phyloP scores from a whole-genome alignment of 2,797 vertebrate species.

The Urophycis tenuis region DNA sequence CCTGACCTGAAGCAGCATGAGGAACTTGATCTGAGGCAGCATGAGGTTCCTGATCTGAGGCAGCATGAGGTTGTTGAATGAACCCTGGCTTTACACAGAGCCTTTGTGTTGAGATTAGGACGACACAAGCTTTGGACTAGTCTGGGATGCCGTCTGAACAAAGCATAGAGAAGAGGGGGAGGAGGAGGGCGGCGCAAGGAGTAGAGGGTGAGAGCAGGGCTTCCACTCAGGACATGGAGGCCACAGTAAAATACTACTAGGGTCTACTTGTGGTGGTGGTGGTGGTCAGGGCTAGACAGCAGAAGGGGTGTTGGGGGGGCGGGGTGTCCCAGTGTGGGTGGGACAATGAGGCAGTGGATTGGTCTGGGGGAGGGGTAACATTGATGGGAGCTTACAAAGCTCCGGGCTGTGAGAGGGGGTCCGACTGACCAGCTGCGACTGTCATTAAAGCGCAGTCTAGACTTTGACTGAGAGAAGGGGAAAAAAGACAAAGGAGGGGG shows the following conservation, averaged over 20 bases:
- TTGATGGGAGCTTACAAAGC: slow-evolving; percentile 25
- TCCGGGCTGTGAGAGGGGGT: slow-evolving; percentile 55
- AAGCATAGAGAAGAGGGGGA: slow-evolving; percentile 58
- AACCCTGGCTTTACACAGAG: slow-evolving; percentile 72
- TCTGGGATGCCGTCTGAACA: slow-evolving; percentile 59
- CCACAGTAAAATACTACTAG: not conserved
- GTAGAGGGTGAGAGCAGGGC: slow-evolving; percentile 33
- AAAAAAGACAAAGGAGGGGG: slow-evolving; percentile 21
- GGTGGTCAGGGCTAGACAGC: slow-evolving; percentile 53
- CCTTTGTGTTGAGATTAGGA: slow-evolving; percentile 77
- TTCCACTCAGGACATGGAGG: not conserved
- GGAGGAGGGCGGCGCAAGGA: slow-evolving; percentile 31
- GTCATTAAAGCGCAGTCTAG: slow-evolving; percentile 76
- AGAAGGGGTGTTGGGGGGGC: slow-evolving; percentile 7
- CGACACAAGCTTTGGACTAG: slow-evolving; percentile 71
- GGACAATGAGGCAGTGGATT: slow-evolving; percentile 49
- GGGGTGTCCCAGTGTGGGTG: slow-evolving; percentile 36
- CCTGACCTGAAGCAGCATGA: slow-evolving; percentile 24
- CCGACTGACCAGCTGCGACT: slow-evolving; percentile 67
- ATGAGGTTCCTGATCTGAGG: not conserved
- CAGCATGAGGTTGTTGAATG: slow-evolving; percentile 35
- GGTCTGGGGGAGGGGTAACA: slow-evolving; percentile 30
- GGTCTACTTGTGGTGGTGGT: not conserved
- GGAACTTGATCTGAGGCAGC: not conserved
- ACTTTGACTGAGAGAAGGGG: slow-evolving; percentile 55